Percentiles rank a stretch among this genome's conserved stretches.
Evolutionary conservation across 1,140 invertebrate genomes (phyloP).

Genomic region (Lasaia peninsularis): DNA sequence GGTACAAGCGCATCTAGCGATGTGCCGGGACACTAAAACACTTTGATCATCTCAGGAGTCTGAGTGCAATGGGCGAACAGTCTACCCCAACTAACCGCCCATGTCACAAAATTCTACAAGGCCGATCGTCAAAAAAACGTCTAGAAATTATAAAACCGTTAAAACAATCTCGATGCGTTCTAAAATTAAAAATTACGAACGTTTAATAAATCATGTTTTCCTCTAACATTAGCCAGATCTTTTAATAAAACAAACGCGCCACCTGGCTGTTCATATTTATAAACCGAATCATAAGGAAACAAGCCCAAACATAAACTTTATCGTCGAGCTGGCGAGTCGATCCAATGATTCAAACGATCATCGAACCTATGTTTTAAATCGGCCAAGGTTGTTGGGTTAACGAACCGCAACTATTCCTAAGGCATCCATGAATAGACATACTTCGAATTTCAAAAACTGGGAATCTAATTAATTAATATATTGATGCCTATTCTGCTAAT

Average conservation of each 20-base stretch:
- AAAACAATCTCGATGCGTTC: neutral
- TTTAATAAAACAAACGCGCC: slow-evolving; percentile 27
- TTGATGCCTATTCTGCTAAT: slow-evolving; percentile 20
- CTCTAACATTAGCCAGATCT: slow-evolving; percentile 22
- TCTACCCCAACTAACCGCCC: no score
- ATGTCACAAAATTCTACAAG: no score
- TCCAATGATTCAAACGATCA: slow-evolving; percentile 43
- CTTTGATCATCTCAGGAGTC: no score
- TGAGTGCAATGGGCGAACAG: no score
- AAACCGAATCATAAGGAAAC: slow-evolving; percentile 44
- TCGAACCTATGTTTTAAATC: slow-evolving; percentile 63
- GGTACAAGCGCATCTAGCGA: no score
- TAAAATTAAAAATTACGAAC: slow-evolving; percentile 3
- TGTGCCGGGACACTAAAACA: no score
- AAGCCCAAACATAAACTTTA: slow-evolving; percentile 55
- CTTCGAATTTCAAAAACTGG: slow-evolving; percentile 6
- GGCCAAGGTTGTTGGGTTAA: slow-evolving; percentile 65
- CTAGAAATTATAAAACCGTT: neutral
- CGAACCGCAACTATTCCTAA: slow-evolving; percentile 36
- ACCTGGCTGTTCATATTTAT: slow-evolving; percentile 30
- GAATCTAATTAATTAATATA: slow-evolving; percentile 9
- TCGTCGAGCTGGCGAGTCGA: slow-evolving; percentile 52
- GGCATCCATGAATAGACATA: slow-evolving; percentile 35
- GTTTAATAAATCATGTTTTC: slow-evolving; percentile 13
- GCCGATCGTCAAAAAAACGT: neutral